These are phyloP conservation scores for Laspeyria flexula DNA, from an alignment of 2,888 invertebrate species.

Conservation along the genomic window DNA sequence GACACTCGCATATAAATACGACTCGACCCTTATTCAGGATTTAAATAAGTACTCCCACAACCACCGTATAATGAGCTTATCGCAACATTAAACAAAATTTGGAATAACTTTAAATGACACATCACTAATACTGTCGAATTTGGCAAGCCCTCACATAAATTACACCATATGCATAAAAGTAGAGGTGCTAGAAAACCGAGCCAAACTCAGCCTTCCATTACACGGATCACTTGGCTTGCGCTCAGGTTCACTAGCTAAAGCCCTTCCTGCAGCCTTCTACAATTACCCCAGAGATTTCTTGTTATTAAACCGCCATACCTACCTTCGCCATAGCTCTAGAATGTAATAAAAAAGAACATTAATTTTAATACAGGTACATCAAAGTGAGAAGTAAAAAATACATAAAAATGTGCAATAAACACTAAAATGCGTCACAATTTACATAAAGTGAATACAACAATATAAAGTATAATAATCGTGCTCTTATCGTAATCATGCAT, in stretches of 20 bases:
- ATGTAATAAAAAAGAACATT: slow-evolving; percentile 32
- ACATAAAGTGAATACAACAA: slow-evolving; percentile 59
- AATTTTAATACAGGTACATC: slow-evolving; percentile 25
- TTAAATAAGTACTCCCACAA: slow-evolving; percentile 50
- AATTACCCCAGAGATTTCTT: slow-evolving; percentile 64
- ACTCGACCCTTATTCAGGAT: slow-evolving; percentile 58
- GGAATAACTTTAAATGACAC: slow-evolving; percentile 24
- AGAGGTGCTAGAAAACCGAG: slow-evolving; percentile 53
- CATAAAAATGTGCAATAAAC: slow-evolving; percentile 73
- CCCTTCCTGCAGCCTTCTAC: slow-evolving; percentile 64
- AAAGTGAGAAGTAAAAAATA: slow-evolving; percentile 45
- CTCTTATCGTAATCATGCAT: slow-evolving; percentile 84
- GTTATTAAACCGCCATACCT: slow-evolving; percentile 55
- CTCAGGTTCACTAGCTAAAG: slow-evolving; percentile 69
- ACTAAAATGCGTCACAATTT: slow-evolving; percentile 71
- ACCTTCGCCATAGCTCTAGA: slow-evolving; percentile 32
- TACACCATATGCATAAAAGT: slow-evolving; percentile 54
- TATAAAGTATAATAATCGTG: slow-evolving; percentile 71
- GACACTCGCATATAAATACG: slow-evolving; percentile 70
- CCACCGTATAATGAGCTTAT: slow-evolving; percentile 49
- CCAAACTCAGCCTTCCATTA: slow-evolving; percentile 76
- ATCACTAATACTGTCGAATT: slow-evolving; percentile 23
- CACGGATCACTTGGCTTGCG: slow-evolving; percentile 75
- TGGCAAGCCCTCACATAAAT: slow-evolving; percentile 30
- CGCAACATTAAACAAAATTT: slow-evolving; percentile 36